phyloP scores from a whole-genome alignment of 2,113 vertebrate genomes.

The Elanoides forficatus region DNA sequence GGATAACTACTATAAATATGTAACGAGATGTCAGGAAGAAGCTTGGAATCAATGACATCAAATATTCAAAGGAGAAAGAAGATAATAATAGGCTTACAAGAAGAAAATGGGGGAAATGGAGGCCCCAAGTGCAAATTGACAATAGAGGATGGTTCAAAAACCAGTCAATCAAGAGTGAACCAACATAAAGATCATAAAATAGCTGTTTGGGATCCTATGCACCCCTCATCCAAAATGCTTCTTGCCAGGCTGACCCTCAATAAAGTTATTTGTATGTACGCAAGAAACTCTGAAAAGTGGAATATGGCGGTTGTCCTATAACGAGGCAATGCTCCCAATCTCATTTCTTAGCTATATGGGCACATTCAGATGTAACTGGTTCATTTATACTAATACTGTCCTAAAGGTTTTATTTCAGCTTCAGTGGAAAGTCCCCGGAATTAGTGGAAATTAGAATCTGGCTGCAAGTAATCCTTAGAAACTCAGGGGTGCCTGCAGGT shows the following conservation, averaged over 20 bases:
- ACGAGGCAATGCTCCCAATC: neutral
- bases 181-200: neutral
- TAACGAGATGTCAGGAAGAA: neutral
- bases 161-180: neutral
- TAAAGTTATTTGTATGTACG: neutral
- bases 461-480: neutral
- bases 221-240: neutral
- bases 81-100: neutral
- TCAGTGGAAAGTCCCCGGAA: neutral
- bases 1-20: neutral
- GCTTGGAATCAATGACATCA: neutral
- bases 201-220: neutral
- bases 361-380: neutral
- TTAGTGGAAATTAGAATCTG: neutral
- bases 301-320: neutral
- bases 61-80: neutral
- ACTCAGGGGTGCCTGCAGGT: neutral
- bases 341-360: neutral
- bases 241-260: neutral
- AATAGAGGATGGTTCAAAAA: neutral
- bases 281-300: neutral
- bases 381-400: neutral
- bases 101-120: neutral
- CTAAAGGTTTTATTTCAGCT: neutral
- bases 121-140: fast-evolving